Evolutionary conservation across 1,140 invertebrate genomes (phyloP).

Genomic region (Odontomachus brunneus): DNA sequence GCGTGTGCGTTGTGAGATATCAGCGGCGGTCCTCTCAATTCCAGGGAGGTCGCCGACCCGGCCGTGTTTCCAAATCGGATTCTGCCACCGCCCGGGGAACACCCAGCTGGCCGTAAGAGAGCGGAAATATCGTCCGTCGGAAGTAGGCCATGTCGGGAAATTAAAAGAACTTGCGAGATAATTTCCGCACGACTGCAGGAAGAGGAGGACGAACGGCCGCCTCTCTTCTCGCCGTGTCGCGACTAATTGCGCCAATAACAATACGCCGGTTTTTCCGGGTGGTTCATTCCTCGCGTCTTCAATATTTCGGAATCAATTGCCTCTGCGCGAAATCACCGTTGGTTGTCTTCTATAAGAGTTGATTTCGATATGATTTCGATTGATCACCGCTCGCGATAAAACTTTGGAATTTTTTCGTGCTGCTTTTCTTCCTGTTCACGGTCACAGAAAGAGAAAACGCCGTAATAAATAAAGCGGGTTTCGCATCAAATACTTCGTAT

Average conservation of each 20-base stretch:
- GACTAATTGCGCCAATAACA: slow-evolving; percentile 46
- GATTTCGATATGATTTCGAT: background rate
- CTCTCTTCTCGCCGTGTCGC: slow-evolving; percentile 4
- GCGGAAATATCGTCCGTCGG: slow-evolving; percentile 50
- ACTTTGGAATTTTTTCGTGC: background rate
- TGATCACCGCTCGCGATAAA: background rate
- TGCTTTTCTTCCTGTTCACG: background rate
- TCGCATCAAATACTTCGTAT: background rate
- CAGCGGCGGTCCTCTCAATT: background rate
- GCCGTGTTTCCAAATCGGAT: slow-evolving; percentile 36
- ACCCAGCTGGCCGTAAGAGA: slow-evolving; percentile 6
- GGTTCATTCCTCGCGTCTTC: background rate
- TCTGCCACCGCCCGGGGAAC: slow-evolving; percentile 18
- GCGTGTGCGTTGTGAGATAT: slow-evolving; percentile 17
- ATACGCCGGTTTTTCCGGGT: background rate
- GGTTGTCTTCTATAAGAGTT: background rate
- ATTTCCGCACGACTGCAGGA: slow-evolving; percentile 14
- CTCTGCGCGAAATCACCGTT: too few species aligned
- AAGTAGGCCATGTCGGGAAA: slow-evolving; percentile 60
- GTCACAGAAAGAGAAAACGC: background rate
- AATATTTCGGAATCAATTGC: too few species aligned
- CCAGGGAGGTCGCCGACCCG: slow-evolving; percentile 27
- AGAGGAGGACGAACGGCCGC: background rate
- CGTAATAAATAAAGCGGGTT: background rate
- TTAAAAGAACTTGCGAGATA: slow-evolving; percentile 44